phyloP scores from a whole-genome alignment of 2,113 vertebrate species.

The Eupsittula cactorum region DNA sequence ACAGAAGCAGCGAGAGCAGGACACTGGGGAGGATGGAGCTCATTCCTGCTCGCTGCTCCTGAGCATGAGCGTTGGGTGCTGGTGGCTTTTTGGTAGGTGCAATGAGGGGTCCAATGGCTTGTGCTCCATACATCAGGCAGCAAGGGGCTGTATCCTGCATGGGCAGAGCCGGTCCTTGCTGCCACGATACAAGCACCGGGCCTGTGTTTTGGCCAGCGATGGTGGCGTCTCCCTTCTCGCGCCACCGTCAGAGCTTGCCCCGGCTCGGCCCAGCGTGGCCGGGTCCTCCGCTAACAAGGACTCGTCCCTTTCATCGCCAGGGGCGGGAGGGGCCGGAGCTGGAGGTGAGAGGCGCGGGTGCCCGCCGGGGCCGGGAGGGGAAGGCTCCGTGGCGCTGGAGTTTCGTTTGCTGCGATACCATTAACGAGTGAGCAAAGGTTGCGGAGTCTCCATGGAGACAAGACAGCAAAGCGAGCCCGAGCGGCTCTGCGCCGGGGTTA shows the following conservation, averaged over 20 bases:
- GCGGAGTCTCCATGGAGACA: slow-evolving; percentile 85
- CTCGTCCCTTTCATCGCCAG: slow-evolving; percentile 32
- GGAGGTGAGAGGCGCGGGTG: slow-evolving; percentile 43
- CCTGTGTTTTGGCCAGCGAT: slow-evolving; percentile 11
- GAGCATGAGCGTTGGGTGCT: background rate
- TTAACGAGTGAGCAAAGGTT: slow-evolving; percentile 84
- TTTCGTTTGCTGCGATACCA: slow-evolving; percentile 77
- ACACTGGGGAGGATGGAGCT: background rate
- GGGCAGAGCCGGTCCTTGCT: slow-evolving; percentile 12
- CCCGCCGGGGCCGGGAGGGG: slow-evolving; percentile 48
- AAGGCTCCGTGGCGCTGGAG: slow-evolving; percentile 60
- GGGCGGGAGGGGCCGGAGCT: slow-evolving; percentile 35
- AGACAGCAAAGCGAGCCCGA: slow-evolving; percentile 77
- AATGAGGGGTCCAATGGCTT: background rate
- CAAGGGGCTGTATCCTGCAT: background rate
- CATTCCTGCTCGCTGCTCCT: background rate
- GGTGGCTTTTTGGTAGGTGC: background rate
- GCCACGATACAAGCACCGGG: background rate
- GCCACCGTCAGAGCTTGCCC: slow-evolving; percentile 28
- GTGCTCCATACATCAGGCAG: background rate
- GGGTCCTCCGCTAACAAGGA: slow-evolving; percentile 46
- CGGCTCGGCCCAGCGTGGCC: background rate
- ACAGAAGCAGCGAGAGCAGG: slow-evolving; percentile 55
- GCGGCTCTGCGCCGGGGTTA: slow-evolving; percentile 76
- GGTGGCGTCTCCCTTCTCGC: background rate